Evolutionary conservation across 2,797 vertebrate species (phyloP), one percentile per base, ranked within the genome.

Genomic region (Pangasius djambal): DNA sequence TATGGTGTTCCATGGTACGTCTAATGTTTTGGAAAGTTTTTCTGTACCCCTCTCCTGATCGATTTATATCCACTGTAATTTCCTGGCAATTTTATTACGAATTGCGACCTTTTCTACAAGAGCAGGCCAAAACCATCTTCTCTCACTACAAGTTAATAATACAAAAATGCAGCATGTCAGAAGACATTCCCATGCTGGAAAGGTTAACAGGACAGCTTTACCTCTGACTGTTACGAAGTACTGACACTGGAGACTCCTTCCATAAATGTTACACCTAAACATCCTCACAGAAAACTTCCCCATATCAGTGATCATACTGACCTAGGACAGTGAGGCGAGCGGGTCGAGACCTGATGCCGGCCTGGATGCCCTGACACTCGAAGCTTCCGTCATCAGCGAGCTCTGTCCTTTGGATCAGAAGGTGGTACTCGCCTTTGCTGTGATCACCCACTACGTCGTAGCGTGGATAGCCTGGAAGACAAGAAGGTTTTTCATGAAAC

Each of bases 351-450:
- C 97, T 94, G 90, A 98, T 97, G 86, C 97, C 97, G 0, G 96
- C 97, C 77, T 98, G 97, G 90, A 98, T 98, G 90, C 97, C 97
- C 92, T 98, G 97, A 87, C 97, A 98, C 91, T 98, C 97, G 0
- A 98, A 98, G 88, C 97, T 95, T 0, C 97, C 97, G 0, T 98
- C 97, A 34, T 98, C 97, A 34, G 96, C 95, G 28, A 98, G 96
- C 85, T 98, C 97, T 0, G 97, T 97, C 67, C 96, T 91, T 89
- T 97, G 95, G 86, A 98, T 98, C 90, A 97, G 96, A 88, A 98
- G 91, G 92, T 98, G 97, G 89, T 98, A 97, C 85, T 98, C 97
- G 0, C 97, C 97, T 0, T 97, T 97, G 22, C 96, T 95, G 72
- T 97, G 97, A 94, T 98, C 97, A 18, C 97, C 97, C 79, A 97